Percentiles rank a stretch among this genome's conserved stretches.
phyloP scores from a whole-genome alignment of 2,888 invertebrate species.

The Mesochorus sp. region DNA sequence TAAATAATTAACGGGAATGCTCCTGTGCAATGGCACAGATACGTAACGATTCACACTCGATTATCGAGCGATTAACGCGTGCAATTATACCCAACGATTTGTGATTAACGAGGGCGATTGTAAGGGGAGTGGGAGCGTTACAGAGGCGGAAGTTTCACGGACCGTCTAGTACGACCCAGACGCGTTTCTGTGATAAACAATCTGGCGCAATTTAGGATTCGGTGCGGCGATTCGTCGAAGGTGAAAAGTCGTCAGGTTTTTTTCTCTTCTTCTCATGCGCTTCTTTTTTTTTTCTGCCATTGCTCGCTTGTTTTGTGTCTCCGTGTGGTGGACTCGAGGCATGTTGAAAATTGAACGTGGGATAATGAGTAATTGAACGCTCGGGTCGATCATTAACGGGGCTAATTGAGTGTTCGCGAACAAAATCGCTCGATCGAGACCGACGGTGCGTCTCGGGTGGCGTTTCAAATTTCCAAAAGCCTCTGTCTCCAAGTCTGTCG shows the following conservation, averaged over 20 bases:
- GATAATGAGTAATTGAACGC: constrained; percentile 49
- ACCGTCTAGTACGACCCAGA: not conserved
- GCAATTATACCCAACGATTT: constrained; percentile 48
- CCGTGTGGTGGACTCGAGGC: not conserved
- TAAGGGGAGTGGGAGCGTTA: not conserved
- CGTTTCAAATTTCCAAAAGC: not conserved
- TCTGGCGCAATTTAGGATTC: constrained; percentile 17
- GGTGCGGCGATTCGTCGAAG: not conserved
- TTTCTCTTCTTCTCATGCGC: constrained; percentile 2
- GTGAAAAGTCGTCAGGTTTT: constrained; percentile 7
- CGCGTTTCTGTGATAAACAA: constrained; percentile 36
- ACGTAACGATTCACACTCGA: constrained; percentile 46
- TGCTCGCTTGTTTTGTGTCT: not conserved
- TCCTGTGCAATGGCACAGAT: not conserved
- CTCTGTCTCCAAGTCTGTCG: not conserved
- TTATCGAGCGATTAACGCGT: constrained; percentile 50
- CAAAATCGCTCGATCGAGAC: too few relatives aligned
- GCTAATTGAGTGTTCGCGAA: constrained; percentile 34
- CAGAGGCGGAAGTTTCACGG: constrained; percentile 12
- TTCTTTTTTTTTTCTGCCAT: not conserved
- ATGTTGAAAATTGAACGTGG: constrained; percentile 30
- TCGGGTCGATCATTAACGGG: constrained; percentile 44
- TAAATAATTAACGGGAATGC: constrained; percentile 40
- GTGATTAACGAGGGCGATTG: constrained; percentile 43
- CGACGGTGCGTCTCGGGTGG: not conserved